Evolutionary conservation across 2,888 invertebrate species (phyloP), one percentile per base, ranked within the genome.

Genomic region (Andrena haemorrhoa): DNA sequence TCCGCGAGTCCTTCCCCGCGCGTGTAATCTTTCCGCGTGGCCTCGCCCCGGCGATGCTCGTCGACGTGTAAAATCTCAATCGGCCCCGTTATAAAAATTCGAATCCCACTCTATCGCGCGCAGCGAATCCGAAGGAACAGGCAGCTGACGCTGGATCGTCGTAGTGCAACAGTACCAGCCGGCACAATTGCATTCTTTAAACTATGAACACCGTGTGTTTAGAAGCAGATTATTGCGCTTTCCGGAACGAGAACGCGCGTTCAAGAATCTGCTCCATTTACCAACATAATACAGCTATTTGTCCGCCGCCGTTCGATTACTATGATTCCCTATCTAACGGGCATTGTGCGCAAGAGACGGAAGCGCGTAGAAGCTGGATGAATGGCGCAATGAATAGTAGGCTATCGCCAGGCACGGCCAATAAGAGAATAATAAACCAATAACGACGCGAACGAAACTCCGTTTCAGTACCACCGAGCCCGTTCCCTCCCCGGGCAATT

Each of bases 1-100:
- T 49, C 78, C 78, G 80, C 71, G 61, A 51, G 73, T 71, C 70
- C 71, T 69, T 73, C 31, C 35, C 75, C 10, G 47, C 56, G 60
- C n/a, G 61, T 49, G 56, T 35, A 33, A 82, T 69, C 53, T 78
- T 77, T 51, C 58, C 76, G 33, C 63, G 72, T 23, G 29, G 51
- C 47, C 65, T 31, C 33, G 16, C 7, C 16, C 3, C 35, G 8
- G 10, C 8, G 10, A 6, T 63, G 41, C 53, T n/a, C 60, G 20
- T 2, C 49, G 29, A 20, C 20, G 16, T 16, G n/a, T 56, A 33
- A 71, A 26, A 47, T 53, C 61, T 33, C 7, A 61, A 58, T 20
- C 12, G n/a, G n/a, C 2, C 33, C 64, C 35, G 64, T 60, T 23
- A 49, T 12, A 47, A 49, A 64, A 75, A 63, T 47, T 53, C 61